These are phyloP conservation scores for Eurois occulta DNA, from an alignment of 2,888 invertebrate genomes.

Conservation along the genomic window DNA sequence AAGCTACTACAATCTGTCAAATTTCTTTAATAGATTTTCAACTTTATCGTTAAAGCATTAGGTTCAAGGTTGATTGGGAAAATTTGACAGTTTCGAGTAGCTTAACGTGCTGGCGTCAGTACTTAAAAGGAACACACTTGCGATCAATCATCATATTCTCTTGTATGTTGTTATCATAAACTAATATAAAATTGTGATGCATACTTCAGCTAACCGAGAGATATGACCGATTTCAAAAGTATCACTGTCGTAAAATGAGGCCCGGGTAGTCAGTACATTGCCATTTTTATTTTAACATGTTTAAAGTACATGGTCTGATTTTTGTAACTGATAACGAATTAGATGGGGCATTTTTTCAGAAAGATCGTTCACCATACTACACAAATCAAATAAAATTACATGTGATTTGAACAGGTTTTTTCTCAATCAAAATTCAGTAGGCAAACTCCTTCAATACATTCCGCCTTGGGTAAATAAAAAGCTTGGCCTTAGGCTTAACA, in stretches of 20 bases:
- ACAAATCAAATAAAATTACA: not conserved
- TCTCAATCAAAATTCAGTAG: not conserved
- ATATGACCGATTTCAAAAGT: slow-evolving; percentile 36
- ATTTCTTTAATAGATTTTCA: too few species aligned
- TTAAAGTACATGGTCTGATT: slow-evolving; percentile 10
- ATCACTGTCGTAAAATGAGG: slow-evolving; percentile 25
- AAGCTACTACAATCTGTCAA: too few species aligned
- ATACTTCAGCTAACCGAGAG: slow-evolving; percentile 20
- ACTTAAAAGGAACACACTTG: not conserved
- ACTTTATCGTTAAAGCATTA: too few species aligned
- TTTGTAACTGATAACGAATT: slow-evolving; percentile 9
- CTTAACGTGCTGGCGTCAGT: too few species aligned
- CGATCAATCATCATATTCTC: slow-evolving; percentile 45
- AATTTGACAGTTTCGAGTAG: too few species aligned
- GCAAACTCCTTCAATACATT: not conserved
- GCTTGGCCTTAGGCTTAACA: slow-evolving; percentile 34
- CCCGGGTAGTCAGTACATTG: slow-evolving; percentile 14
- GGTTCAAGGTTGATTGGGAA: too few species aligned
- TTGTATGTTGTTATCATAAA: slow-evolving; percentile 45
- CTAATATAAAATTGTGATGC: slow-evolving; percentile 54
- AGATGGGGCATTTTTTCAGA: slow-evolving; percentile 3
- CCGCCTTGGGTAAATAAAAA: not conserved
- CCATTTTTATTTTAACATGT: slow-evolving; percentile 34
- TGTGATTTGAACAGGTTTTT: not conserved
- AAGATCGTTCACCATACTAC: not conserved